phyloP scores from a whole-genome alignment of 35 echinoderm and acorn worm genomes.

The Eucidaris tribuloides region DNA sequence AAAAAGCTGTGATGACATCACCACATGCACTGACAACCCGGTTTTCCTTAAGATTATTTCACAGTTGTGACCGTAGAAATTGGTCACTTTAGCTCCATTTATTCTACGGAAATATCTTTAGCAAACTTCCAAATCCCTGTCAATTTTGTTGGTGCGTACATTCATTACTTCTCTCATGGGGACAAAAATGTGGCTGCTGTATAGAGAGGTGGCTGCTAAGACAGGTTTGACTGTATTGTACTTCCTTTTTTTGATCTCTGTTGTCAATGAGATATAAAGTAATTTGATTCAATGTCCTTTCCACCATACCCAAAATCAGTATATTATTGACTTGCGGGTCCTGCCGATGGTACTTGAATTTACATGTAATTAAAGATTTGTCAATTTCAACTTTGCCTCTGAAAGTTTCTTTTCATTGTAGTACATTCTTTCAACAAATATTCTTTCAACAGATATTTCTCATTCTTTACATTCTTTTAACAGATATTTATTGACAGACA shows the following conservation, averaged over 20 bases:
- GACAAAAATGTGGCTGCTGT: background rate
- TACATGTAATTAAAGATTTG: background rate
- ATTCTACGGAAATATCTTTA: background rate
- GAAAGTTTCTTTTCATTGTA: background rate
- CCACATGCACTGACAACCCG: background rate
- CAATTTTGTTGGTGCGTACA: conserved; percentile 22
- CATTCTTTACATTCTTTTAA: no score
- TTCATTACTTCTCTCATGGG: background rate
- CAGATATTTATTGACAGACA: no score
- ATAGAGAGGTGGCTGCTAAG: background rate
- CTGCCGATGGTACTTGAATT: conserved; percentile 5
- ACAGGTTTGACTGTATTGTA: background rate
- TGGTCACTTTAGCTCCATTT: background rate
- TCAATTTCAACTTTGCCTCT: background rate
- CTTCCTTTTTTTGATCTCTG: background rate
- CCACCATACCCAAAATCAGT: conserved; percentile 10
- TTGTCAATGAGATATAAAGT: conserved; percentile 12
- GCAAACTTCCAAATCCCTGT: background rate
- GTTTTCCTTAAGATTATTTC: conserved; percentile 24
- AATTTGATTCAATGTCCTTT: background rate
- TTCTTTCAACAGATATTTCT: background rate
- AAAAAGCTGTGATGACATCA: no score
- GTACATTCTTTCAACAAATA: background rate
- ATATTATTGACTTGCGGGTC: background rate
- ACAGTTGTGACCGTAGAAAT: conserved; percentile 2